phyloP scores from a whole-genome alignment of 2,888 invertebrate species.

The Stegophylla sp. region DNA sequence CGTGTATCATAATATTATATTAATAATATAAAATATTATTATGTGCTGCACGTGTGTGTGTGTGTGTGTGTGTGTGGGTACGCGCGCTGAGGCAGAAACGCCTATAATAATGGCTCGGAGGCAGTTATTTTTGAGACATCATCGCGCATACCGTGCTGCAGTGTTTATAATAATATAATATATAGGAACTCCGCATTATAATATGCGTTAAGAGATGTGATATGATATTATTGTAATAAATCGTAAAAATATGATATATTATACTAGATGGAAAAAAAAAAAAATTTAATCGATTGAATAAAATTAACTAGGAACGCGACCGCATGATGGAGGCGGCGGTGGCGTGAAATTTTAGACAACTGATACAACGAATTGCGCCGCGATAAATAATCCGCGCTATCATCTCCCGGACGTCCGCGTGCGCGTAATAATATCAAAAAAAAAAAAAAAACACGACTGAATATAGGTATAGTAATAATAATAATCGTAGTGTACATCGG shows the following conservation, averaged over 20 bases:
- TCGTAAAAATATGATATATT: constrained; percentile 44
- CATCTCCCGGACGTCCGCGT: not conserved
- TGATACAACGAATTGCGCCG: constrained; percentile 36
- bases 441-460: no score
- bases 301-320: constrained; percentile 29
- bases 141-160: not conserved
- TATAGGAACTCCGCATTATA: no score
- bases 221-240: constrained; percentile 10
- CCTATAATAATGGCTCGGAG: constrained; percentile 46
- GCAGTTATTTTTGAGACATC: constrained; percentile 39
- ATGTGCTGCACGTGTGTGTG: not conserved
- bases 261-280: not conserved
- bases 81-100: constrained; percentile 36
- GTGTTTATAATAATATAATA: not conserved
- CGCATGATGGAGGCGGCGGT: not conserved
- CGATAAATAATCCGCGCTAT: constrained; percentile 13
- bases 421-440: no score
- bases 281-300: constrained; percentile 51
- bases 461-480: not conserved
- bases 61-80: not conserved
- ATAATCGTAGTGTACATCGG: not conserved
- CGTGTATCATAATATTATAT: no score
- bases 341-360: constrained; percentile 39
- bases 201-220: no score
- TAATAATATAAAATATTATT: not conserved